Conservation (phyloP, 1,140 invertebrate genomes). For the Aradophagus sp. region DNA sequence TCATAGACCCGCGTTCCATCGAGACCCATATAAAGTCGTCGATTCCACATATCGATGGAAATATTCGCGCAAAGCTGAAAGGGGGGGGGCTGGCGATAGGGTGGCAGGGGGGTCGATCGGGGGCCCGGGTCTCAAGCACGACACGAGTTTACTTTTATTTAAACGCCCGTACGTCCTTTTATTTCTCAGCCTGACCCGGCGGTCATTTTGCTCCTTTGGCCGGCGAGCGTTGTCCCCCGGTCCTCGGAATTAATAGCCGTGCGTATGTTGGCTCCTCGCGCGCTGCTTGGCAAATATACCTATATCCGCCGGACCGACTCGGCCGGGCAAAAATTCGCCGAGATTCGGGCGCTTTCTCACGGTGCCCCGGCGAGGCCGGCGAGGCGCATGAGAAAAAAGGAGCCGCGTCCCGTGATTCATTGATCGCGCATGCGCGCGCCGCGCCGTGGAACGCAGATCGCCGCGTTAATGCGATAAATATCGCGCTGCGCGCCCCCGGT, state of each 20-base stretch:
- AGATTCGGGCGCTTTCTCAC: slow-evolving; percentile 65
- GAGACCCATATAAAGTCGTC: no score
- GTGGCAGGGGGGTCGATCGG: slow-evolving; percentile 18
- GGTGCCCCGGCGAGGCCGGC: slow-evolving; percentile 57
- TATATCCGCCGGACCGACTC: slow-evolving; percentile 59
- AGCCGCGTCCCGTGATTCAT: slow-evolving; percentile 57
- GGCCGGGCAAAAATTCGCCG: slow-evolving; percentile 59
- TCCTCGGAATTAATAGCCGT: slow-evolving; percentile 71
- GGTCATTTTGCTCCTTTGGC: slow-evolving; percentile 72
- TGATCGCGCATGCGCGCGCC: no score
- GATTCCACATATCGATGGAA: no score
- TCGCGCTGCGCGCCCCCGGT: slow-evolving; percentile 58
- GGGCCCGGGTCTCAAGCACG: slow-evolving; percentile 36
- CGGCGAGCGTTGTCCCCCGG: slow-evolving; percentile 68
- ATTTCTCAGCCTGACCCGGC: slow-evolving; percentile 72
- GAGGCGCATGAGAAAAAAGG: slow-evolving; percentile 51
- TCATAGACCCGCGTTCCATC: no score
- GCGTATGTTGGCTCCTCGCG: slow-evolving; percentile 66
- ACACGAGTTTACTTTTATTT: slow-evolving; percentile 76
- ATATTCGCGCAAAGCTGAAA: no score
- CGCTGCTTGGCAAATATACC: slow-evolving; percentile 63
- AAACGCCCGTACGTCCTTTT: slow-evolving; percentile 72
- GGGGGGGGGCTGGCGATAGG: no score
- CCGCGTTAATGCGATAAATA: slow-evolving; percentile 60
- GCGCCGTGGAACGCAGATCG: slow-evolving; percentile 58